phyloP scores from a whole-genome alignment of 2,888 invertebrate genomes.

The Malthinus seriepunctatus region DNA sequence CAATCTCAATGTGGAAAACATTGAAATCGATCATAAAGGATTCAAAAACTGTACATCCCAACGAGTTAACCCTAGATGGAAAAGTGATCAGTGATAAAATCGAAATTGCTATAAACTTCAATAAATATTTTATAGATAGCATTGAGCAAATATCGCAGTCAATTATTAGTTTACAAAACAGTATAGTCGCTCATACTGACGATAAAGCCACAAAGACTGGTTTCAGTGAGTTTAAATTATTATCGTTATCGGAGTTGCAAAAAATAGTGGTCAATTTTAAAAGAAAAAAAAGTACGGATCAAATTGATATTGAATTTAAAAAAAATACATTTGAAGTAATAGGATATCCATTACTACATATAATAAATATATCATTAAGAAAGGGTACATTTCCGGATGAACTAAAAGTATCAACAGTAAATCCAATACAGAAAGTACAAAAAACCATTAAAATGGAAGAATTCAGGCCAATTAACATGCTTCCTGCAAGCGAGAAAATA shows the following conservation, averaged over 20 bases:
- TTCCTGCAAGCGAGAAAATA: not conserved
- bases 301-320: not conserved
- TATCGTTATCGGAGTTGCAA: not conserved
- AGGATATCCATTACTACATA: not conserved
- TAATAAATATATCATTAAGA: not conserved
- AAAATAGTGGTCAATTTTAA: not conserved
- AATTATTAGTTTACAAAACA: not conserved
- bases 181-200: too few relatives aligned
- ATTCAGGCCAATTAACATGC: conserved; percentile 9
- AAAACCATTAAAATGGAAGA: not conserved
- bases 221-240: not conserved
- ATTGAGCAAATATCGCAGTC: not conserved
- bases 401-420: not conserved
- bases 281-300: not conserved
- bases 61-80: not conserved
- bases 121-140: not conserved
- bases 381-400: not conserved
- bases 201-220: not conserved
- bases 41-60: too few relatives aligned
- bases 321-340: not conserved
- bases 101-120: not conserved
- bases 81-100: not conserved
- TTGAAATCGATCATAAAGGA: too few relatives aligned
- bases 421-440: not conserved
- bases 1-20: too few relatives aligned